phyloP scores from a whole-genome alignment of 1,140 invertebrate species.

The Lamellibrachia luymesi region DNA sequence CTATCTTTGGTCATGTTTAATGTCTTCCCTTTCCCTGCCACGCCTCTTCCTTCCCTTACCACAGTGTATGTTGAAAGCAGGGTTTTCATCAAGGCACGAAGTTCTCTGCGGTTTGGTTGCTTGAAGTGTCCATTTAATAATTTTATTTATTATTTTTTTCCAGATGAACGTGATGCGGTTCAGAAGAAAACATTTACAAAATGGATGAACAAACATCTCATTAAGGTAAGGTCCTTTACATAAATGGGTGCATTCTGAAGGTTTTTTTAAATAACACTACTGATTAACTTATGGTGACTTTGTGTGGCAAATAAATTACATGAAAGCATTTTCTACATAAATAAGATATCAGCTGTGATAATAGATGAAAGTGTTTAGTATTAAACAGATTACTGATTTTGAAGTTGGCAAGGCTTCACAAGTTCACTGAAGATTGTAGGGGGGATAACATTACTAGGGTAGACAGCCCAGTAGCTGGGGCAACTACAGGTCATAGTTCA shows the following conservation, averaged over 20 bases:
- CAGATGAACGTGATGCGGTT: conserved; percentile 98
- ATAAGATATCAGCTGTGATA: neutral
- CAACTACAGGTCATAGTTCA: neutral
- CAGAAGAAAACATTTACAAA: conserved; percentile 99
- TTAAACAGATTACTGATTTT: conserved; percentile 7
- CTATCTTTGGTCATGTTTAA: neutral
- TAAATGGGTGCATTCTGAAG: neutral
- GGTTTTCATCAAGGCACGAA: neutral
- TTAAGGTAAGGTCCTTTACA: conserved; percentile 78
- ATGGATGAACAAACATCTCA: conserved; percentile 99
- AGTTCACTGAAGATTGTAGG: neutral
- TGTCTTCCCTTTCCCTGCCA: neutral
- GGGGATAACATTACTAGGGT: neutral
- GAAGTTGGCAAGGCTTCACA: conserved; percentile 9
- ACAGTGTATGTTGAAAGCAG: neutral
- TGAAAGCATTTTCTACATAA: neutral
- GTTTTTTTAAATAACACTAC: neutral
- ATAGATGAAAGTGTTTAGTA: neutral
- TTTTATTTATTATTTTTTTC: conserved; percentile 55
- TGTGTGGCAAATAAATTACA: neutral
- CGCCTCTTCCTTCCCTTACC: too few relatives aligned
- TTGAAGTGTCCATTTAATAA: neutral
- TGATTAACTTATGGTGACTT: neutral
- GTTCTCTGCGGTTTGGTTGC: neutral
- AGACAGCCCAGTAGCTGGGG: neutral